phyloP scores from a whole-genome alignment of 2,113 vertebrate genomes.

The Corythaixoides concolor region DNA sequence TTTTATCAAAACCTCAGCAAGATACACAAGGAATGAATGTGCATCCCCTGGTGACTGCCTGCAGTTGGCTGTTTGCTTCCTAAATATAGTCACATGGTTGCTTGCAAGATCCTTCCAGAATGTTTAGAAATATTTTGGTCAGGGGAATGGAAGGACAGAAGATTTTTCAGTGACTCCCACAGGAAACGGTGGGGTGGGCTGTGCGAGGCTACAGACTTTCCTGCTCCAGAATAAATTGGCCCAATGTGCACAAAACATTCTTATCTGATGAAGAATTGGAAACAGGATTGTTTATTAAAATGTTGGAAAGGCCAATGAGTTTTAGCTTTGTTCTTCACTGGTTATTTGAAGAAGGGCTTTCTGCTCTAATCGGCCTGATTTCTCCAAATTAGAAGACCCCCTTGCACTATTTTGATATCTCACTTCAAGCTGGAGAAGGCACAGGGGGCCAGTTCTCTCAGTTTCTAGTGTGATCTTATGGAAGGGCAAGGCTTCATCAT shows the following conservation, averaged over 20 bases:
- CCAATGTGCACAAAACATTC: conserved; percentile 26
- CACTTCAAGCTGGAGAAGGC: neutral
- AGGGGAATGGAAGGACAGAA: conserved; percentile 15
- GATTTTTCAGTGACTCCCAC: conserved; percentile 25
- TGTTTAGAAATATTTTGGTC: conserved; percentile 35
- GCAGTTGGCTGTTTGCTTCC: neutral
- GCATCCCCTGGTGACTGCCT: neutral
- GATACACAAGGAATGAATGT: neutral
- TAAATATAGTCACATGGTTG: neutral
- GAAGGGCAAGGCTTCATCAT: neutral
- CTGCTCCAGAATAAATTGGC: conserved; percentile 30
- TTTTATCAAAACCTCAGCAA: neutral
- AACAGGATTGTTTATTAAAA: neutral
- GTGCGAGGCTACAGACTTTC: neutral
- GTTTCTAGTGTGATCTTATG: neutral
- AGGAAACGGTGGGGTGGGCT: conserved; percentile 34
- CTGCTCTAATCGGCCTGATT: neutral
- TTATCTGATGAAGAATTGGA: conserved; percentile 58
- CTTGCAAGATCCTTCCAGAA: neutral
- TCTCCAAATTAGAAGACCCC: neutral
- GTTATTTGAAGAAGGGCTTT: neutral
- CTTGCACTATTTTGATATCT: neutral
- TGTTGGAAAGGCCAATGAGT: neutral
- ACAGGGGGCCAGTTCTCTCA: neutral
- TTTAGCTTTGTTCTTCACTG: neutral